These are phyloP conservation scores for Lindbergichthys nudifrons DNA, from an alignment of 2,797 vertebrate genomes.

Conservation along the genomic window DNA sequence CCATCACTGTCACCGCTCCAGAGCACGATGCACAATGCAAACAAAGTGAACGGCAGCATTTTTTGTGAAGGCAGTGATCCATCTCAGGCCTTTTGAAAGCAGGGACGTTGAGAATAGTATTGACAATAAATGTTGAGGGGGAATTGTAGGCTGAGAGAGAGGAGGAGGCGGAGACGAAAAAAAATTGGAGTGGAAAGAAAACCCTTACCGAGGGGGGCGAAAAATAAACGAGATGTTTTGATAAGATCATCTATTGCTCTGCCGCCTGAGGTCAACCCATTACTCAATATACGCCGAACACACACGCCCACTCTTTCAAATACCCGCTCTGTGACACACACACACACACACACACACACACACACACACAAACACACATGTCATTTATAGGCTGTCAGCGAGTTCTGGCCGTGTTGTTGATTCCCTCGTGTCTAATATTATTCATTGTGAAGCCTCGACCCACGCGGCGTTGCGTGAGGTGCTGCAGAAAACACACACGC, in stretches of 20 bases:
- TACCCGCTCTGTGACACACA: background rate
- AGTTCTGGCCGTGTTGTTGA: constrained; percentile 42
- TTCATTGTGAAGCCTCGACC: constrained; percentile 52
- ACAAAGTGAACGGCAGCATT: constrained; percentile 37
- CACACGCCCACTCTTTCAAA: constrained; percentile 15
- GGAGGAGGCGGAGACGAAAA: background rate
- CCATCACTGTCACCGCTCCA: constrained; percentile 60
- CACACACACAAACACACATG: constrained; percentile 38
- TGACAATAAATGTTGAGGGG: constrained; percentile 6
- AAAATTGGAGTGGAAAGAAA: background rate
- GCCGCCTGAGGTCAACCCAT: constrained; percentile 53
- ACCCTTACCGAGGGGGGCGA: constrained; percentile 13
- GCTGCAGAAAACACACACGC: constrained; percentile 25
- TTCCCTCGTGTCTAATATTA: constrained; percentile 52
- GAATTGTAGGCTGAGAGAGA: background rate
- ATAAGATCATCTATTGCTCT: constrained; percentile 58
- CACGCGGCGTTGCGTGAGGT: constrained; percentile 41
- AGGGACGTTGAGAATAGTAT: background rate
- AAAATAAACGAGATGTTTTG: constrained; percentile 45
- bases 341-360: constrained; percentile 3
- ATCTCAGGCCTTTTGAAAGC: constrained; percentile 20
- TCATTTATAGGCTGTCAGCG: constrained; percentile 60
- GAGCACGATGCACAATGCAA: constrained; percentile 23
- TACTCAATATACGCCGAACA: constrained; percentile 43
- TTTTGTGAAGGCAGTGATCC: constrained; percentile 30